Base-by-base conservation (phyloP, 2,797 vertebrate species). In the Chelon auratus region DNA sequence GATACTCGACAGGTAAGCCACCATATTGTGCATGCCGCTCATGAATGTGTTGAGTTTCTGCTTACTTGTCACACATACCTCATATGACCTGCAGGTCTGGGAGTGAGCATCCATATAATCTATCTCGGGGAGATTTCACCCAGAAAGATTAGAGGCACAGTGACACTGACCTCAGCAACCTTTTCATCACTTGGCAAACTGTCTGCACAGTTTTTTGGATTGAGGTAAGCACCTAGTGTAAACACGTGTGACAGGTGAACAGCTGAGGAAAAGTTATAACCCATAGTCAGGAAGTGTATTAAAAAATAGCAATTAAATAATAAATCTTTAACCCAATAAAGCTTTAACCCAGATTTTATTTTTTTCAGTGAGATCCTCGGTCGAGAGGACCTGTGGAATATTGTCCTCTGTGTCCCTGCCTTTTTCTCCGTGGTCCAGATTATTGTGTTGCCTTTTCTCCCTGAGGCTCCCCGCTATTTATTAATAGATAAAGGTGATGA, bases 401-500 rank as follows among this genome's bases (percentile, higher is more conserved):
- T 95, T 61, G 80, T 95, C 20, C 92, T 96, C 60, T 85, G 89
- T 67, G 47, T 89, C 36, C 87, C 93, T 0, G 74, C 48, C 0
- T n/a, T 91, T 64, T 93, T 96, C 1, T 91, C 93, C 1, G 24
- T 94, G 10, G 0, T 95, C 78, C 94, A 94, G 68, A n/a, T 96
- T 24, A 17, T 94, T 18, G 77, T 76, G 10, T 78, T 96, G 73
- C 95, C 95, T 30, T 95, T 95, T 80, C 90, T 97, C 71, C 95
- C 96, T 14, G 95, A 97, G n/a, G 92, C 95, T 3, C 96, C 96
- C 26, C 88, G 95, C 87, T 96, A 96, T 70, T 87, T 95, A 61
- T 92, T 96, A 64, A 95, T 97, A 64, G 96, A 97, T 83, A 95
- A 92, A 79, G 89, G 89, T 17, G 92, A 96, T 7, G 90, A 90